Base-by-base conservation (phyloP, 2,113 vertebrate genomes). In the Phaethon lepturus region DNA sequence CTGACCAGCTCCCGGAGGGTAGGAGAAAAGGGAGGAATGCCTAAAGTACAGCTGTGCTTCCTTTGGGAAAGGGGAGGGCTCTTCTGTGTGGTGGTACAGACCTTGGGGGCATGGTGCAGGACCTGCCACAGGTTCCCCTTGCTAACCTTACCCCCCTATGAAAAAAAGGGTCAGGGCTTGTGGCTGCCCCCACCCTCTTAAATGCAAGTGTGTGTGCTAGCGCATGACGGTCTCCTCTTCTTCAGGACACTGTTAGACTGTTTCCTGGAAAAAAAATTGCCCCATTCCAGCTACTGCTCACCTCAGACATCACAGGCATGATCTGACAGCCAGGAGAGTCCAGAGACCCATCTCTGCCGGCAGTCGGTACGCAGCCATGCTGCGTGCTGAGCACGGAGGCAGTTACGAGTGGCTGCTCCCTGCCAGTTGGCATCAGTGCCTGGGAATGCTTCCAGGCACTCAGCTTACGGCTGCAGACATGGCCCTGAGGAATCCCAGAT, bases 41-140 rank as follows among this genome's bases (percentile, higher is more conserved):
- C 38, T 52, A 2, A 13, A 64, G 53, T 5, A 9, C 0, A 5
- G 45, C 72, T 62, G 47, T 26, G 40, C 52, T 72, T 80, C 56
- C 52, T 40, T 50, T 33, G 35, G 74, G 58, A 71, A 45, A 40
- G 25, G 31, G 25, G 31, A 23, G 53, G 16, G n/a, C 17, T 84
- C 10, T 26, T 69, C 24, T 24, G 14, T 49, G 58, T 14, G 55
- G 31, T 52, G 53, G 16, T 19, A 19, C 42, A 52, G 52, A 29
- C 8, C 29, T 5, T 0, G 2, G n/a, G 60, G n/a, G 19, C 14
- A 2, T 0, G 3, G 47, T 7, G 11, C 2, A 58, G 64, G 52
- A 35, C 29, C 45, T 87, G 35, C 71, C 24, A 3, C 1, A 25
- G 58, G 13, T 42, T 40, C 19, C 8, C 5, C 17, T 56, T 35